Evolutionary conservation across 2,888 invertebrate genomes (phyloP), one percentile per base, ranked within the genome.

Genomic region (Cremastobaeus sp.): DNA sequence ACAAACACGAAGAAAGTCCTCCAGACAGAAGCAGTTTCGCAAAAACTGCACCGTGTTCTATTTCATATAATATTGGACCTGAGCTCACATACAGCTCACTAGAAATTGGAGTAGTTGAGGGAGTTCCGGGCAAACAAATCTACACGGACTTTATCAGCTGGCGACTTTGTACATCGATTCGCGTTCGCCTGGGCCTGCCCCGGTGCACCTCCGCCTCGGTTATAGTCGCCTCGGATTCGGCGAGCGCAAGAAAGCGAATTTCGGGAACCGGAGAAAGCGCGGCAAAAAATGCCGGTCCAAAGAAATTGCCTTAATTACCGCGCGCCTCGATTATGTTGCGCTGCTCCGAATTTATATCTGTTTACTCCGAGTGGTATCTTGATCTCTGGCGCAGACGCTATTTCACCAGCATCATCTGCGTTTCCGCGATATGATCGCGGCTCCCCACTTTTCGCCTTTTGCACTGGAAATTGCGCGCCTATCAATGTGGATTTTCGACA

Each of bases 241-340:
- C 17, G 12, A 57, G 12, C 35, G 34, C 25, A 47, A 47, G 59
- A 48, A 62, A 18, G 41, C 43, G 34, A 62, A 52, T 62, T 62
- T 62, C 62, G 52, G 34, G 41, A 52, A 48, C 11, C 25, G 45
- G 64, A 64, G 64, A 64, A 64, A 64, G 64, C 35, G 3, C n/a
- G 9, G 25, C 35, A 35, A 52, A 64, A 52, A 54, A 64, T 37
- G 12, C 21, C 34, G 25, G 14, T 4, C 18, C 35, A n/a, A 21
- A 15, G 21, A 34, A 43, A 52, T 15, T 41, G 48, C 37, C 21
- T 66, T 55, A 55, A 66, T 66, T 66, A 54, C 28, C 37, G 8
- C 9, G 50, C 5, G 5, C 14, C 34, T 12, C 54, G 54, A 55
- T 54, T 65, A 54, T 62, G 45, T 65, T 54, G 30, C 54, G 28